Percentiles rank a stretch among this genome's conserved stretches.
Evolutionary conservation across 2,113 vertebrate genomes (phyloP).

Genomic region (Antennarius striatus): DNA sequence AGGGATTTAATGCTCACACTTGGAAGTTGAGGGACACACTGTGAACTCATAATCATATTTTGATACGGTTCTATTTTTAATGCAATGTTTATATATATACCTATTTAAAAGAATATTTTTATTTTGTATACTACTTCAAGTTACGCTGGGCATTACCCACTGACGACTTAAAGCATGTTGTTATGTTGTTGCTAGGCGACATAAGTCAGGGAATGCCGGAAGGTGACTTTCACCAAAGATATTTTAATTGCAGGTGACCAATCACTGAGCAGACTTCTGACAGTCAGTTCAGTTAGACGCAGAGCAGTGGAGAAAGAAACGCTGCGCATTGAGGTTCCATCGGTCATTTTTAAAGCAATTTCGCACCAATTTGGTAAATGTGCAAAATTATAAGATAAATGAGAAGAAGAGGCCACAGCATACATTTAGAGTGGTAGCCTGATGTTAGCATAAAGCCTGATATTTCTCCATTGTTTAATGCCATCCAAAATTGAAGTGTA

Average conservation of each 20-base stretch:
- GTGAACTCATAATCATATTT: conserved; percentile 90
- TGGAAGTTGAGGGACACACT: conserved; percentile 66
- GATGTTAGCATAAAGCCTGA: too few species aligned
- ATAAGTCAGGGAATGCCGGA: conserved; percentile 57
- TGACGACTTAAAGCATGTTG: conserved; percentile 62
- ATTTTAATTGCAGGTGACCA: conserved; percentile 68
- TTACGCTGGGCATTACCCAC: conserved; percentile 75
- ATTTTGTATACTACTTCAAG: conserved; percentile 98
- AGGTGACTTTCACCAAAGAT: conserved; percentile 78
- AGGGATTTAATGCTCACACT: conserved; percentile 3
- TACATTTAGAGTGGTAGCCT: too few species aligned
- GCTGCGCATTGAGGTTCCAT: too few species aligned
- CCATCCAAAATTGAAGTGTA: too few species aligned
- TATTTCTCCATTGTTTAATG: too few species aligned
- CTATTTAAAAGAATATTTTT: conserved; percentile 99
- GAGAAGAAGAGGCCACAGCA: too few species aligned
- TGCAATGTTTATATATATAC: conserved; percentile 91
- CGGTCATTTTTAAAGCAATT: too few species aligned
- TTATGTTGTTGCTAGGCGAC: conserved; percentile 62
- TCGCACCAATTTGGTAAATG: too few species aligned
- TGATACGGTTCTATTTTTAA: conserved; percentile 99
- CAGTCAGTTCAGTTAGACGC: conserved; percentile 26
- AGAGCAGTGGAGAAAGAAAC: conserved; percentile 26
- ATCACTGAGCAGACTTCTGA: conserved; percentile 30
- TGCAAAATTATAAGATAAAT: too few species aligned